Evolutionary conservation across 2,113 vertebrate species (phyloP).

Genomic region (Brienomyrus brachyistius): DNA sequence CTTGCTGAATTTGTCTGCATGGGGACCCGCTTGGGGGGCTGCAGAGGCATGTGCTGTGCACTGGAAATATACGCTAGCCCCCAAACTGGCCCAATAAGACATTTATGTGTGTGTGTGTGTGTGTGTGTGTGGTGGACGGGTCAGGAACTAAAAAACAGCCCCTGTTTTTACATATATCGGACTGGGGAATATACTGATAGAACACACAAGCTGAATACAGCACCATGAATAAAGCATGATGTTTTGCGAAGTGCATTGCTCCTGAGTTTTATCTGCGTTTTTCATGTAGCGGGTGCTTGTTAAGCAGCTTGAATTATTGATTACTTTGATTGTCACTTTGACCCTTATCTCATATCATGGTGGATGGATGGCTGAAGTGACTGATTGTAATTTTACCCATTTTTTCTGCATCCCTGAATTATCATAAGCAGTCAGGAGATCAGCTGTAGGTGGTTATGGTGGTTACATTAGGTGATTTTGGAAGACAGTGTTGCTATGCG

Average conservation of each 20-base stretch:
- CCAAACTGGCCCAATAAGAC: neutral
- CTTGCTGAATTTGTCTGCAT: neutral
- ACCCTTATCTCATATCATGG: neutral
- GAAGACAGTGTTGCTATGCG: neutral
- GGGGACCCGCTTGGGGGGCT: neutral
- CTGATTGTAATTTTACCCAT: neutral
- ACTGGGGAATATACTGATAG: neutral
- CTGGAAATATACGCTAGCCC: neutral
- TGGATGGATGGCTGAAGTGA: neutral
- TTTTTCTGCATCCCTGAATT: neutral
- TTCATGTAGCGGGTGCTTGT: neutral
- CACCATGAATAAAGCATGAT: neutral
- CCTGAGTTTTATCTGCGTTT: neutral
- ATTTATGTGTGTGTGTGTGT: neutral
- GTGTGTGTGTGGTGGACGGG: neutral
- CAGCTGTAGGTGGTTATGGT: neutral
- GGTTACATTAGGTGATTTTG: neutral
- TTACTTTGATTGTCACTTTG: neutral
- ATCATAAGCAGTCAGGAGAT: neutral
- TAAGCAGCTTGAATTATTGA: neutral
- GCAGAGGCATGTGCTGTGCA: neutral
- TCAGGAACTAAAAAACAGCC: neutral
- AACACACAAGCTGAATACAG: neutral
- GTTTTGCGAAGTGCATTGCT: neutral
- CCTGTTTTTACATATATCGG: neutral